Evolutionary conservation across 1,140 invertebrate genomes (phyloP).

Genomic region (Pentalonia nigronervosa): DNA sequence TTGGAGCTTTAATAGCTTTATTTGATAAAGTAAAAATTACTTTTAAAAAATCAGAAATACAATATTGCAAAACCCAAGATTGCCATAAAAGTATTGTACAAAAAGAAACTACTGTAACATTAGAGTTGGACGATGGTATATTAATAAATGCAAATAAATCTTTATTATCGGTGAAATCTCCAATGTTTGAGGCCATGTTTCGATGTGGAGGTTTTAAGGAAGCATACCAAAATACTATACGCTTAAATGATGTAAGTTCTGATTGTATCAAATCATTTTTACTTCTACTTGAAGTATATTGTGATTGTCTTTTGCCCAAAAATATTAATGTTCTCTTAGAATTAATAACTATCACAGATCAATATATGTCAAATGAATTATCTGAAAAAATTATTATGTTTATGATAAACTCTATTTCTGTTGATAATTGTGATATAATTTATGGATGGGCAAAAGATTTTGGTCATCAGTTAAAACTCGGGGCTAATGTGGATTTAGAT

Average conservation of each 20-base stretch:
- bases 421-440: constrained; percentile 64
- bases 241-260: constrained; percentile 60
- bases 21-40: constrained; percentile 39
- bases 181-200: constrained; percentile 73
- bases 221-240: constrained; percentile 66
- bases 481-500: constrained; percentile 62
- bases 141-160: constrained; percentile 69
- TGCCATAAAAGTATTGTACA: constrained; percentile 60
- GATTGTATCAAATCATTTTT: constrained; percentile 60
- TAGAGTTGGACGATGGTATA: constrained; percentile 72
- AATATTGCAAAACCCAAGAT: constrained; percentile 22
- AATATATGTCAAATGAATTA: constrained; percentile 71
- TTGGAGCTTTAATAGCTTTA: constrained; percentile 59
- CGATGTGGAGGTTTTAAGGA: constrained; percentile 72
- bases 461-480: constrained; percentile 60
- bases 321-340: constrained; percentile 71
- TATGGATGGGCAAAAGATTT: constrained; percentile 65
- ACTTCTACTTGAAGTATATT: constrained; percentile 59
- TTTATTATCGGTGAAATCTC: constrained; percentile 71
- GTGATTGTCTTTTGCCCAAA: constrained; percentile 63
- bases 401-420: constrained; percentile 63
- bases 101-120: constrained; percentile 66
- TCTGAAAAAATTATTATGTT: constrained; percentile 66
- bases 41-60: background rate
- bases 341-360: constrained; percentile 71